A percentile compares a stretch with the other conserved stretches of the same genome.
phyloP scores from a whole-genome alignment of 2,797 vertebrate genomes.

The Sebastes steindachneri region DNA sequence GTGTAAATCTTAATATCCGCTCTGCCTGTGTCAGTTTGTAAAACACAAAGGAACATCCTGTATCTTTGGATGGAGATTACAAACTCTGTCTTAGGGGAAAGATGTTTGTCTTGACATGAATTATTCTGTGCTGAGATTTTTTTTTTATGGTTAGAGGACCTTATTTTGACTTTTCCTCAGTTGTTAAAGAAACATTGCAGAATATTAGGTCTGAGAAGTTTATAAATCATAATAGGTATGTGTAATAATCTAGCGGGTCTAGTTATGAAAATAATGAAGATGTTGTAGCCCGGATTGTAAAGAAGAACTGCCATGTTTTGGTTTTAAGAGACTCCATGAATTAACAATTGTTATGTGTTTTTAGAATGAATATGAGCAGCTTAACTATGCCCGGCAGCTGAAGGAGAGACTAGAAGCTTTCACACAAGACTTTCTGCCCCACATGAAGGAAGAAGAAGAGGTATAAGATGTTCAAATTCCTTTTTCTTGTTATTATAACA shows the following conservation, averaged over 20 bases:
- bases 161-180: not conserved
- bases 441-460: constrained; percentile 99
- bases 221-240: not conserved
- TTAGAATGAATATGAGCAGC: constrained; percentile 95
- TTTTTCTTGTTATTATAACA: not conserved
- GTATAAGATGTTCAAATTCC: constrained; percentile 72
- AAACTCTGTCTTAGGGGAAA: not conserved
- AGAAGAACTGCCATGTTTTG: not conserved
- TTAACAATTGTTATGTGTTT: constrained; percentile 41
- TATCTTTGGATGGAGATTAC: constrained; percentile 5
- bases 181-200: not conserved
- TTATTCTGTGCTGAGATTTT: not conserved
- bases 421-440: constrained; percentile 98
- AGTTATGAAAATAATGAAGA: not conserved
- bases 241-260: not conserved
- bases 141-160: not conserved
- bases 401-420: constrained; percentile 97
- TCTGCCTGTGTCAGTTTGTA: constrained; percentile 18
- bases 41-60: constrained; percentile 10
- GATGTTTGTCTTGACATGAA: constrained; percentile 18
- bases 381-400: constrained; percentile 97
- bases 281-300: too few relatives aligned
- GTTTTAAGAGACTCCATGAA: not conserved
- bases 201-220: not conserved
- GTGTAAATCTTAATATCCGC: constrained; percentile 46